Base-by-base conservation (phyloP, 2,113 vertebrate species). In the Syrrhaptes paradoxus region DNA sequence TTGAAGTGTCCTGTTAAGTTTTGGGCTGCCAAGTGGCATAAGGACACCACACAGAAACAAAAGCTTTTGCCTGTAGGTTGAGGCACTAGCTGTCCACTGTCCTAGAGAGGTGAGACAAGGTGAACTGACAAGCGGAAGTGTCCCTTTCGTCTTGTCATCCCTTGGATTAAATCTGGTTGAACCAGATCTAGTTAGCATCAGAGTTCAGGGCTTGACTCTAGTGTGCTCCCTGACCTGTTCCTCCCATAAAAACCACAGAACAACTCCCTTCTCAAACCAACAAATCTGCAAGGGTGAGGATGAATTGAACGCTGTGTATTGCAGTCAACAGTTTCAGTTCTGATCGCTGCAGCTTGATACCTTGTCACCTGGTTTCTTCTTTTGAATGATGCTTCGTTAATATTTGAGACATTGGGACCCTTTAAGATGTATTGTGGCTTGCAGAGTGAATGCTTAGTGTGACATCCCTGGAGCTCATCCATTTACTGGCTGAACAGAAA, bases 271-370 rank as follows among this genome's bases (percentile, higher is more conserved):
- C 49, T 52, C 85, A 65, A 49, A 29, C 76, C 32, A 36, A 26
- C 70, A 29, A 17, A 2, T 11, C 54, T 45, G 87, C 26, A 24
- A 48, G 16, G 13, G 5, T 28, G 58, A 36, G 38, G 31, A 17
- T 72, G 31, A 71, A 26, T 21, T 4, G 1, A 87, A 7, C 29
- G 0, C 10, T 14, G 25, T 9, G 15, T 74, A 0, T 5, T 11
- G 25, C 41, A 73, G 84, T 41, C 45, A 73, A 29, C 4, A 2
- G 36, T 29, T 18, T 21, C 83, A 46, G 17, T 57, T 43, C 34
- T 43, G 25, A 11, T 24, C 41, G 36, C 59, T 85, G 38, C 26
- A 16, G 4, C 26, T 48, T 34, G 5, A 17, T 15, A 2, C 58
- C 24, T 49, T 14, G 14, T 11, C 45, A 8, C n/a, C 25, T 9